Conservation (phyloP, 2,888 invertebrate genomes). For the Eudasyphora cyanicolor region DNA sequence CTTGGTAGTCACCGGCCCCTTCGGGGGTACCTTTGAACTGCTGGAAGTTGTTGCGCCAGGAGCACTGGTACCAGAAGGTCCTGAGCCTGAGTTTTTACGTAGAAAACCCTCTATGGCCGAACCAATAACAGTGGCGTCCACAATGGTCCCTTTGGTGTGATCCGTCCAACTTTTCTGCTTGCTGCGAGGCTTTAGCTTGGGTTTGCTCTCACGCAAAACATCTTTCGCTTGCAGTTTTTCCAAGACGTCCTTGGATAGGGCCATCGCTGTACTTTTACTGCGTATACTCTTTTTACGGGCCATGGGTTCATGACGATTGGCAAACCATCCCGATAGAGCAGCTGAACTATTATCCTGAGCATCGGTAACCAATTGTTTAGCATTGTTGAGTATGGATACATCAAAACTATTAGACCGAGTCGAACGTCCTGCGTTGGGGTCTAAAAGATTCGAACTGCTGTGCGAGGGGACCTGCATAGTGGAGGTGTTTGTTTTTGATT, state of each 20-base stretch:
- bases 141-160: slow-evolving; percentile 83
- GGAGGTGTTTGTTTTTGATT: slow-evolving; percentile 67
- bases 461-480: slow-evolving; percentile 67
- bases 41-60: slow-evolving; percentile 59
- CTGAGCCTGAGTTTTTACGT: slow-evolving; percentile 81
- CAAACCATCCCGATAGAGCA: slow-evolving; percentile 87
- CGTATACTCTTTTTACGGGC: slow-evolving; percentile 83
- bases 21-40: slow-evolving; percentile 17
- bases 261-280: slow-evolving; percentile 81
- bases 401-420: slow-evolving; percentile 93
- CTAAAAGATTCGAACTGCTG: slow-evolving; percentile 72
- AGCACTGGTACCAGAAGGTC: slow-evolving; percentile 70
- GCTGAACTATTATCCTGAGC: slow-evolving; percentile 81
- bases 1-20: too few species aligned
- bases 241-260: slow-evolving; percentile 83
- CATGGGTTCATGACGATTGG: slow-evolving; percentile 89
- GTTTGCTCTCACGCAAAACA: slow-evolving; percentile 78
- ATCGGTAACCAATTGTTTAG: slow-evolving; percentile 78
- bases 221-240: slow-evolving; percentile 82
- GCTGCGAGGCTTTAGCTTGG: slow-evolving; percentile 76
- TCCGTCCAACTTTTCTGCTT: slow-evolving; percentile 78
- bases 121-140: slow-evolving; percentile 90
- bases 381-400: slow-evolving; percentile 85
- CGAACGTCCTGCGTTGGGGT: slow-evolving; percentile 80
- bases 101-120: slow-evolving; percentile 92